Percentiles rank a stretch among this genome's conserved stretches.
These are phyloP conservation scores for Balaeniceps rex DNA, from an alignment of 2,113 vertebrate genomes.

Conservation along the genomic window DNA sequence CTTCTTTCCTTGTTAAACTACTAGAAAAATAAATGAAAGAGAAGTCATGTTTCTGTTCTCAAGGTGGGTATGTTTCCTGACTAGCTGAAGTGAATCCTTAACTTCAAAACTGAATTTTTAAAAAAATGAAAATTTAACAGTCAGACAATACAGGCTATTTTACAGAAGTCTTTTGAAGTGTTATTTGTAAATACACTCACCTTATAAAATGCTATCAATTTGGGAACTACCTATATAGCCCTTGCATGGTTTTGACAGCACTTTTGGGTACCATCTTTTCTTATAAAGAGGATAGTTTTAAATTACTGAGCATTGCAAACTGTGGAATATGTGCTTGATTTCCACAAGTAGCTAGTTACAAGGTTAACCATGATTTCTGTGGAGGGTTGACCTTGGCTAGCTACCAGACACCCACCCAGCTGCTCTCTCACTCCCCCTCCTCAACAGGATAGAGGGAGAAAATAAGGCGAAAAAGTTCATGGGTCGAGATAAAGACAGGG, in stretches of 20 bases:
- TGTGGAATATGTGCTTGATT: background rate
- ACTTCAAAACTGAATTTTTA: background rate
- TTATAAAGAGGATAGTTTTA: background rate
- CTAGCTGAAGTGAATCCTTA: background rate
- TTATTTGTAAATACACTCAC: background rate
- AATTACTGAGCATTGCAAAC: background rate
- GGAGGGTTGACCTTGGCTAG: background rate
- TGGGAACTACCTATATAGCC: background rate
- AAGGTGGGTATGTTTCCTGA: background rate
- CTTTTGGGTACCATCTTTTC: background rate
- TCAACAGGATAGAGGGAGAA: background rate
- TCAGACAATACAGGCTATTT: background rate
- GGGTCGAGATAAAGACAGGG: accelerated
- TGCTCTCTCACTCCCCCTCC: background rate
- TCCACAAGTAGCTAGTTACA: background rate
- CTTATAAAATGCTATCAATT: background rate
- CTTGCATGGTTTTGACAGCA: background rate
- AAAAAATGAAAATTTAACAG: background rate
- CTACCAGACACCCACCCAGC: accelerated
- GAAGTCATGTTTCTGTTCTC: background rate
- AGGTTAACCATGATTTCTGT: background rate
- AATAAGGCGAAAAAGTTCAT: background rate
- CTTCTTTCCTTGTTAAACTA: background rate
- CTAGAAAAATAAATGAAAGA: background rate
- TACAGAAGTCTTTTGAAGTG: background rate